Base-by-base conservation (phyloP, 2,113 vertebrate genomes). In the Lipophrys pholis region DNA sequence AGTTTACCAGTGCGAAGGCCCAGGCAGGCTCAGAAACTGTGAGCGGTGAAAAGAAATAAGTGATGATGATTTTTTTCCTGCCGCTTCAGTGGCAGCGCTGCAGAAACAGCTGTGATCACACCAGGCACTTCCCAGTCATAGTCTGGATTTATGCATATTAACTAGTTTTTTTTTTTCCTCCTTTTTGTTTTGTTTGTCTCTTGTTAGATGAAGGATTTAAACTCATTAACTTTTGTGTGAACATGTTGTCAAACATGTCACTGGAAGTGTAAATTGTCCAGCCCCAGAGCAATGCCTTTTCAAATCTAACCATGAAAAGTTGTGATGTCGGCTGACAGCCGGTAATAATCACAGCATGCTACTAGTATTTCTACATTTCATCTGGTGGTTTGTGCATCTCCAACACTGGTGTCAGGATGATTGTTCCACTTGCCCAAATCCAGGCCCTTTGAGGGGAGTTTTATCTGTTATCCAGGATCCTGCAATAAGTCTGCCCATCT, bases 101-200 rank as follows among this genome's bases (percentile, higher is more conserved):
- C 69, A 78, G 43, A 50, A 74, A 66, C 57, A 63, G 61, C 74
- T 75, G 80, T 8, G 1, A 58, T 63, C 72, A 73, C 51, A 59
- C 39, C 11, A 30, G 64, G 59, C 40, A 21, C 30, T 60, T 70
- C 39, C 64, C 45, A 61, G 7, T 16, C 46, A 64, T 41, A 5
- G 39, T 48, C 30, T 3, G 21, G 2, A 50, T 61, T n/a, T 74
- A 65, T 51, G 50, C 46, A 14, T 52, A 30, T 30, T 30, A 30
- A 30, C n/a, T n/a, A 4, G 21, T 30, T 30, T 30, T 30, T 30
- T 30, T 30, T 30, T 30, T 30, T 30, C 4, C 21, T 30, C 21
- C 4, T 2, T 30, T 30, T 30, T 30, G 21, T 4, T 30, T 30
- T 30, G 21, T 30, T 30, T 30, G 21, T 30, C 21, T 30, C 21